Evolutionary conservation across 35 echinoderm and acorn worm species (phyloP).

Genomic region (Apostichopus parvimensis): DNA sequence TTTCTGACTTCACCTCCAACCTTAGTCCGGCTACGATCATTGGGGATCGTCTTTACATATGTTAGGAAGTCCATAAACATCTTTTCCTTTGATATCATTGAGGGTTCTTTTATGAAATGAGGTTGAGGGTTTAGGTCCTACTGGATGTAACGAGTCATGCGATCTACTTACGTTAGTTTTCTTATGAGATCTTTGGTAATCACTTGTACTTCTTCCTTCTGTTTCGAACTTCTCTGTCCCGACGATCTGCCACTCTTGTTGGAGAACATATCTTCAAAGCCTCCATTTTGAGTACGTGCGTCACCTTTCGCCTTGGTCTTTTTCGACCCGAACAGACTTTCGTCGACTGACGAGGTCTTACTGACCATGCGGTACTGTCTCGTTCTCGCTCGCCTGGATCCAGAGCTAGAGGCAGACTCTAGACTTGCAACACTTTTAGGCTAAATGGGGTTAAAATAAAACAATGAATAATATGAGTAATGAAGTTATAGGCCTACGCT

Average conservation of each 20-base stretch:
- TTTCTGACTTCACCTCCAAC: too few relatives aligned
- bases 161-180: conserved; percentile 84
- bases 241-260: neutral
- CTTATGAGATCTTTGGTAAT: conserved; percentile 99
- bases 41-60: too few relatives aligned
- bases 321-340: conserved; percentile 72
- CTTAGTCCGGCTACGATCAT: too few relatives aligned
- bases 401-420: conserved; percentile 61
- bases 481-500: neutral
- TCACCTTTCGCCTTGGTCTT: conserved; percentile 45
- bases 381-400: conserved; percentile 75
- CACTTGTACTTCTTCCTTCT: conserved; percentile 89
- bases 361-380: conserved; percentile 97
- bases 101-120: too few relatives aligned
- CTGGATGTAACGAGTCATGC: too few relatives aligned
- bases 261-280: conserved; percentile 5
- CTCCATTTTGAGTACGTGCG: conserved; percentile 36
- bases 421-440: conserved; percentile 81
- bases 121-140: neutral
- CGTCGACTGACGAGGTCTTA: conserved; percentile 86
- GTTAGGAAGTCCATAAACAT: too few relatives aligned
- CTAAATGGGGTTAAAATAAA: conserved; percentile 49
- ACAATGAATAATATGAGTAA: conserved; percentile 3
- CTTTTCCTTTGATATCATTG: too few relatives aligned
- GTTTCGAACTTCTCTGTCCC: conserved; percentile 37